Conservation (phyloP, 2,797 vertebrate genomes). For the Dendrocincla fuliginosa region DNA sequence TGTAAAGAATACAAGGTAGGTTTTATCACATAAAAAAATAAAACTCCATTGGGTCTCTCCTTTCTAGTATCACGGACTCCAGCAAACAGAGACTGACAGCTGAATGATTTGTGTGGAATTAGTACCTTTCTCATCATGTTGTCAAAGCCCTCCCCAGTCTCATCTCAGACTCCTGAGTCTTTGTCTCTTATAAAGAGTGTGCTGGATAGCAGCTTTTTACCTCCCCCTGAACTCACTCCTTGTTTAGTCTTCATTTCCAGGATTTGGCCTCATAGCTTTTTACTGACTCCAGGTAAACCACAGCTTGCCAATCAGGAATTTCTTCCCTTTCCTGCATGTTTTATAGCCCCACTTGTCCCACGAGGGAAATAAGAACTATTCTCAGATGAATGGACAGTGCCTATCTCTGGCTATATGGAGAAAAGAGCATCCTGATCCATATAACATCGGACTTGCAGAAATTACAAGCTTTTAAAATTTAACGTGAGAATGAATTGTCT, state of each 20-base stretch:
- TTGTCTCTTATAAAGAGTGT: background rate
- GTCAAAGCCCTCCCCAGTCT: background rate
- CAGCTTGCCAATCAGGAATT: slow-evolving; percentile 1
- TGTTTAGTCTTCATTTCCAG: background rate
- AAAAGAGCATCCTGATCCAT: background rate
- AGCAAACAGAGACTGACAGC: background rate
- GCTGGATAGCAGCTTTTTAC: background rate
- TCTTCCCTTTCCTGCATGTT: slow-evolving; percentile 14
- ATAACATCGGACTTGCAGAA: background rate
- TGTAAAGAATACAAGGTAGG: background rate
- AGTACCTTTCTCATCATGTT: background rate
- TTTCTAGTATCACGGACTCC: background rate
- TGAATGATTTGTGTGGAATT: background rate
- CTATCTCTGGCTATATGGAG: background rate
- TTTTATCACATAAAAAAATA: background rate
- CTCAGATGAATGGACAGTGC: background rate
- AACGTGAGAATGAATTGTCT: background rate
- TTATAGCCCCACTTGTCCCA: background rate
- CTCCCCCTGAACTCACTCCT: background rate
- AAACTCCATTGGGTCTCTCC: background rate
- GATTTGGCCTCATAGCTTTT: background rate
- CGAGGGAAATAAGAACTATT: background rate
- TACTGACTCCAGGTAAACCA: slow-evolving; percentile 2
- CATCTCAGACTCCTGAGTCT: background rate
- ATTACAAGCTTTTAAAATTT: background rate